These are phyloP conservation scores for Gerris lacustris DNA, from an alignment of 2,888 invertebrate species.

Conservation along the genomic window DNA sequence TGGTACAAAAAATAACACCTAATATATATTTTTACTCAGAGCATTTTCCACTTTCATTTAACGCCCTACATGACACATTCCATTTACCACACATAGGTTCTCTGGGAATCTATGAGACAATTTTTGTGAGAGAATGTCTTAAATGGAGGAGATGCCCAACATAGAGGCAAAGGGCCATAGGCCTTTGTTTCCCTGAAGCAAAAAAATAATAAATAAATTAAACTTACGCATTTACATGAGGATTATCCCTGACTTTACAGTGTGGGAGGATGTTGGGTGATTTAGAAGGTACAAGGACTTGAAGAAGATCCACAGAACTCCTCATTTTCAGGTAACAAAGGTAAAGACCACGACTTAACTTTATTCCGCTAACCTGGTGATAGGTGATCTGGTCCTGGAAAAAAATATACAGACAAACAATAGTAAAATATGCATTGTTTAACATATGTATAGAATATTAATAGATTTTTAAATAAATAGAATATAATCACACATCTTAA, in stretches of 20 bases:
- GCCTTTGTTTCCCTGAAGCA: too few species aligned
- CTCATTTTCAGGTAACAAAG: constrained; percentile 92
- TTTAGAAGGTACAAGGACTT: constrained; percentile 82
- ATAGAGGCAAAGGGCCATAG: too few species aligned
- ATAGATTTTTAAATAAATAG: not conserved
- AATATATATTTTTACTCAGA: too few species aligned
- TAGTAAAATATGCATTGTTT: not conserved
- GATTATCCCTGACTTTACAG: constrained; percentile 82
- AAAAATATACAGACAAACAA: constrained; percentile 7
- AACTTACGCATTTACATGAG: constrained; percentile 85
- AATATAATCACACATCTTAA: not conserved
- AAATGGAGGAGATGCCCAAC: not conserved
- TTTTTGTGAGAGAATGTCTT: not conserved
- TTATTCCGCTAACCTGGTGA: constrained; percentile 68
- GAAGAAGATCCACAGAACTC: constrained; percentile 86
- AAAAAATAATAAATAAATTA: constrained; percentile 12
- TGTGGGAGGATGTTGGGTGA: constrained; percentile 92
- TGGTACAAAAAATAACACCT: too few species aligned
- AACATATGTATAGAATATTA: not conserved
- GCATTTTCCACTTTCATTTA: too few species aligned
- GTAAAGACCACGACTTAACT: constrained; percentile 77
- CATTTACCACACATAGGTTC: too few species aligned
- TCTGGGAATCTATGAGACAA: too few species aligned
- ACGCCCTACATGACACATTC: too few species aligned
- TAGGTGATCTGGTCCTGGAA: constrained; percentile 48